Evolutionary conservation across 1,140 invertebrate species (phyloP), one percentile per base, ranked within the genome.

Genomic region (Bombus picipes): DNA sequence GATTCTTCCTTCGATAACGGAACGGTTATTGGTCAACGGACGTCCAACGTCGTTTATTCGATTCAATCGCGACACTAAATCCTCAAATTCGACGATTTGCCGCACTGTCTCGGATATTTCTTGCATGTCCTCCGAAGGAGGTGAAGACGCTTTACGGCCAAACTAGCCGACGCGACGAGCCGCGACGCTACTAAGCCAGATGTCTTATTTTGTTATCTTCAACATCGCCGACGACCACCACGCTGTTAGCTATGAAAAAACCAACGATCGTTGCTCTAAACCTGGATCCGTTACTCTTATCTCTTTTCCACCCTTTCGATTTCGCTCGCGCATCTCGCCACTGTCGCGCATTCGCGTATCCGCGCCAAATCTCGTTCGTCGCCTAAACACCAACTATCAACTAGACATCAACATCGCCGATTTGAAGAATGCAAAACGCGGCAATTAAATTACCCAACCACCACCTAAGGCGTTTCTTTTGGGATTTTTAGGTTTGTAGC

Each of bases 41-140:
- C 83, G 83, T 5, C 74, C 71, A 59, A 90, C 75, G 75, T 92
- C 92, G 91, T 94, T 95, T n/a, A 95, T 94, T 18, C 93, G 93
- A 85, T 94, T 93, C 53, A 95, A 86, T 10, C 94, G 92, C 83
- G 93, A 94, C 9, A 94, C 93, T 75, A 95, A 87, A 87, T 95
- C 94, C 83, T 95, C 94, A 79, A 95, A 95, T 85, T 95, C 94
- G 90, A 94, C 90, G 81, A 95, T 94, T 88, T 94, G 94, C 78
- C 91, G 92, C 83, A 92, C 89, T 59, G 91, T 91, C 81, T 95
- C 94, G 82, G 90, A 70, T 68, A 76, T 87, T 72, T 53, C 81
- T 89, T 92, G 91, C 92, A 93, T 93, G 70, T 89, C 87, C 87
- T 68, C 77, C 66, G 70, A 53, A 88, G 88, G 88, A 91, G 87